phyloP scores from a whole-genome alignment of 1,140 invertebrate species.

The Tetramorium simillimum region DNA sequence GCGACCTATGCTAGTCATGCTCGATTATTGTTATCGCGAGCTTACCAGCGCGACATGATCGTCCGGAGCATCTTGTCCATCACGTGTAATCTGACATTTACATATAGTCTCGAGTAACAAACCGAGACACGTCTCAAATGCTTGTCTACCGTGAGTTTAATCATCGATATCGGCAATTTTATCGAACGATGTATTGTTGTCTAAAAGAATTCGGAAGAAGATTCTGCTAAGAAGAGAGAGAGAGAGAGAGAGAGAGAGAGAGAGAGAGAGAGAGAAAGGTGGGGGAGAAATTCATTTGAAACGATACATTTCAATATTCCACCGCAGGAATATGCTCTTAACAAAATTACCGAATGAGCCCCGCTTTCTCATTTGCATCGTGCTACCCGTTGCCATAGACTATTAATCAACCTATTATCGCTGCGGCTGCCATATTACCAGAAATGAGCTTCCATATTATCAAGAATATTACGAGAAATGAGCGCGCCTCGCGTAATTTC shows the following conservation, averaged over 20 bases:
- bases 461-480: slow-evolving; percentile 4
- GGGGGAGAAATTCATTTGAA: neutral
- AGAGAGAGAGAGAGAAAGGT: neutral
- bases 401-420: slow-evolving; percentile 55
- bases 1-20: slow-evolving; percentile 67
- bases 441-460: slow-evolving; percentile 2
- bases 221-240: neutral
- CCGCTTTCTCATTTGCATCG: neutral
- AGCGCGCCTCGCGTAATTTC: slow-evolving; percentile 32
- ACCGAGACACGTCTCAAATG: neutral
- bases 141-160: neutral
- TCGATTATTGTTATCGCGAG: slow-evolving; percentile 66
- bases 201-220: neutral
- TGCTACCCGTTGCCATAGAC: neutral
- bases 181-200: neutral
- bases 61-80: slow-evolving; percentile 51
- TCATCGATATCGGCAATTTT: slow-evolving; percentile 25
- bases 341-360: neutral
- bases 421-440: neutral
- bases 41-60: slow-evolving; percentile 50
- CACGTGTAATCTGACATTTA: slow-evolving; percentile 69
- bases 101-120: slow-evolving; percentile 61
- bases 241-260: too few relatives aligned
- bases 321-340: neutral
- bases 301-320: slow-evolving; percentile 27